Conservation (phyloP, 2,888 invertebrate species). For the Mycalesis mineus region DNA sequence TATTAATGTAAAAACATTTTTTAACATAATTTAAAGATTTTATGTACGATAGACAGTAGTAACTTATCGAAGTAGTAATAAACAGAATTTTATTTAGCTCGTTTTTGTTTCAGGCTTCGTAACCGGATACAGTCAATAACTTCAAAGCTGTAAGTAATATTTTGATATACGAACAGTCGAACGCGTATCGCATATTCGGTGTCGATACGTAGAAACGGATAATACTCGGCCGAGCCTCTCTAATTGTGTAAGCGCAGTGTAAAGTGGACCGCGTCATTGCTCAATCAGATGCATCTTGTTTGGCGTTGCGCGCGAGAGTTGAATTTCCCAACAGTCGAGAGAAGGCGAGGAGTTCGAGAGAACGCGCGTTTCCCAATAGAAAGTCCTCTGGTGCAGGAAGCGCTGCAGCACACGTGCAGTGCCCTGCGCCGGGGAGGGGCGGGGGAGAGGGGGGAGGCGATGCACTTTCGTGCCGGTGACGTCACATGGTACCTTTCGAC, state of each 20-base stretch:
- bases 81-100: not conserved
- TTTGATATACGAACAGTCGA: slow-evolving; percentile 6
- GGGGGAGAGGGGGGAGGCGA: slow-evolving; percentile 50
- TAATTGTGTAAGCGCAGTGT: slow-evolving; percentile 62
- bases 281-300: slow-evolving; percentile 71
- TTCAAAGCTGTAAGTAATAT: slow-evolving; percentile 58
- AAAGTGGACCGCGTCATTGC: slow-evolving; percentile 53
- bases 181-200: slow-evolving; percentile 13
- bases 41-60: too few species aligned
- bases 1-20: too few species aligned
- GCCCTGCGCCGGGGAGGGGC: slow-evolving; percentile 44
- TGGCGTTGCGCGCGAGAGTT: slow-evolving; percentile 61
- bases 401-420: slow-evolving; percentile 50
- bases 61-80: too few species aligned
- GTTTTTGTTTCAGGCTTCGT: slow-evolving; percentile 45
- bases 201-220: slow-evolving; percentile 18
- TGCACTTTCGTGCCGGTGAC: slow-evolving; percentile 75
- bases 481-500: slow-evolving; percentile 73
- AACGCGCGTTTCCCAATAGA: slow-evolving; percentile 72
- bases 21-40: too few species aligned
- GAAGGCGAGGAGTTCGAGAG: slow-evolving; percentile 44
- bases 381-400: slow-evolving; percentile 73
- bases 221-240: slow-evolving; percentile 25
- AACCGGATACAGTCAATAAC: slow-evolving; percentile 36
- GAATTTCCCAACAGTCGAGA: slow-evolving; percentile 63